Base-by-base conservation (phyloP, 1,140 invertebrate genomes). In the Mycetomoellerius zeteki region DNA sequence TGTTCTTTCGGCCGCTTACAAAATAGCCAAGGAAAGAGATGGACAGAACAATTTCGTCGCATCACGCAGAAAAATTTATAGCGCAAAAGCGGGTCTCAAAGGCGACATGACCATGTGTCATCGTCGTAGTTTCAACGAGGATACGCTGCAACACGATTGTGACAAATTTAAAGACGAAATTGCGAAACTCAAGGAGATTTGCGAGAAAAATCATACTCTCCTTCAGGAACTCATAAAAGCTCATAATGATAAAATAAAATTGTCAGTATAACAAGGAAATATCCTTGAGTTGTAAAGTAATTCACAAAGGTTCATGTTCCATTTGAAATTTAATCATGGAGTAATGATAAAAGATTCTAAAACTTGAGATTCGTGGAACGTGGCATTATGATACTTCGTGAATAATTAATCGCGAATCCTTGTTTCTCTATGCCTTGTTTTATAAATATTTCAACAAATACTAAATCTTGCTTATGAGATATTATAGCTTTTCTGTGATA, bases 1-100 rank as follows among this genome's bases (percentile, higher is more conserved):
- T 73, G 97, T 98, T 82, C 96, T 98, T 89, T 96, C 97, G 94
- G 96, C 97, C 8, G 97, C 97, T 5, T 97, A 98, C 87, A 97
- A 97, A 84, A 96, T 98, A 43, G 97, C 97, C 0, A 97, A 97
- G 91, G 96, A 97, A 93, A 24, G 19, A 75, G 77, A 67, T 21
- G 95, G 97, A 8, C 97, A 97, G 75, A 89, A 73, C 19, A 65
- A 58, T 7, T 56, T 69, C 0, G n/a, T 76, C 1, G 88, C 86
- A 0, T 6, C 84, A 6, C 90, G 78, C 37, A 93, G 92, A 64
- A 89, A 88, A 21, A 92, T 75, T 73, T 90, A 86, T 33, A 87
- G 69, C 7, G 1, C 54, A 2, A 84, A 89, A 47, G 64, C 71
- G 3, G 91, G 84, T 80, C 33, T 90, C 2, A 94, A 92, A 21